Conservation (phyloP, 2,888 invertebrate species). For the Orgyia antiqua region DNA sequence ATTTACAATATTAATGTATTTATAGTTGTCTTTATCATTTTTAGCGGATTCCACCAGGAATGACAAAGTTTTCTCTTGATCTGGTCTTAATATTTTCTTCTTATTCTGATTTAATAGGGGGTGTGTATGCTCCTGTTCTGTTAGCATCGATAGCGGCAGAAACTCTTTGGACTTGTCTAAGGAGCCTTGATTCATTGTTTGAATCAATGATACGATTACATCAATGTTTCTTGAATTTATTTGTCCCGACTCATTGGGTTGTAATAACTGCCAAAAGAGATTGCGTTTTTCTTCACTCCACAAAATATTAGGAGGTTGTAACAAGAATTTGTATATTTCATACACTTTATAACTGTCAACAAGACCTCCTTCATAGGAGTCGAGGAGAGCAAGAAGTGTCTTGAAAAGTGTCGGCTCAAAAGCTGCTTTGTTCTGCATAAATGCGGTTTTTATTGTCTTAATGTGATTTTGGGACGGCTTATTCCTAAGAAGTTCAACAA, state of each 20-base stretch:
- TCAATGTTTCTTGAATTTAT: slow-evolving; percentile 12
- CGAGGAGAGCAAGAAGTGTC: neutral
- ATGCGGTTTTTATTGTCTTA: neutral
- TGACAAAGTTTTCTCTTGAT: slow-evolving; percentile 9
- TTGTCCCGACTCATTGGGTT: slow-evolving; percentile 1
- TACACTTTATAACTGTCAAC: neutral
- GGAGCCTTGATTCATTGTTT: neutral
- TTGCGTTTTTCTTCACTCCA: slow-evolving; percentile 3
- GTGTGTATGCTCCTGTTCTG: slow-evolving; percentile 5
- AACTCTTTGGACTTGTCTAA: slow-evolving; percentile 8
- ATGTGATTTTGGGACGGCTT: neutral
- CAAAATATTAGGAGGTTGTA: slow-evolving; percentile 1
- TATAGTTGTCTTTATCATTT: slow-evolving; percentile 1
- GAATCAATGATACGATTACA: slow-evolving; percentile 5
- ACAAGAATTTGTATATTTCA: slow-evolving; percentile 3
- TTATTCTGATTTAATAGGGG: slow-evolving; percentile 7
- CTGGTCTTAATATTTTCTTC: slow-evolving; percentile 6
- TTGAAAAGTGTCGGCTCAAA: slow-evolving; percentile 4
- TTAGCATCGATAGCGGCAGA: slow-evolving; percentile 12
- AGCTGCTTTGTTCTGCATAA: slow-evolving; percentile 1
- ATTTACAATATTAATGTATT: slow-evolving; percentile 2
- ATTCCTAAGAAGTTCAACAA: slow-evolving; percentile 1
- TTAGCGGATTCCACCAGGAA: slow-evolving; percentile 8
- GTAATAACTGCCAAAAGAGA: neutral
- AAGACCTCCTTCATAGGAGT: neutral